Evolutionary conservation across 2,888 invertebrate species (phyloP).

Genomic region (Ariolimax columbianus): DNA sequence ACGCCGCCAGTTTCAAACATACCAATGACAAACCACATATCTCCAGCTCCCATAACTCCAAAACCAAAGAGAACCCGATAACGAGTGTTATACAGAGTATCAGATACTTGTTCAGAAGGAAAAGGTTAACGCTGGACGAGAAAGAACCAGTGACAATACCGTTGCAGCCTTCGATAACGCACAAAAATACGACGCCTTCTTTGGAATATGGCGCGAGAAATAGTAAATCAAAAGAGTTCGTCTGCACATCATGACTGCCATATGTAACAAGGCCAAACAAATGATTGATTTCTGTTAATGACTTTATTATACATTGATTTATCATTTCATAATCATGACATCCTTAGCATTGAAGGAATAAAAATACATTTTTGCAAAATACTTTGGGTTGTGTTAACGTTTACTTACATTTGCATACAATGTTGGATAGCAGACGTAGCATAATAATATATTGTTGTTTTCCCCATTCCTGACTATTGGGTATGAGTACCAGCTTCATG

Average conservation of each 20-base stretch:
- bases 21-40: neutral
- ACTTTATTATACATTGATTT: neutral
- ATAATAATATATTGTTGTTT: no score
- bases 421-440: no score
- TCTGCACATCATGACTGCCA: neutral
- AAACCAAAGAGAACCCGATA: neutral
- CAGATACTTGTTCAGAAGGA: neutral
- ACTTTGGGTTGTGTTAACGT: neutral
- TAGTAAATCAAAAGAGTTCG: neutral
- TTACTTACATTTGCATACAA: no score
- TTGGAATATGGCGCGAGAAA: neutral
- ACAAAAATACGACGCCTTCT: neutral
- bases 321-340: neutral
- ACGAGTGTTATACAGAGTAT: neutral
- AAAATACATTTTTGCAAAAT: neutral
- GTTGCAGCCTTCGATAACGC: neutral
- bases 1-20: neutral
- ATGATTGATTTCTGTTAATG: neutral
- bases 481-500: no score
- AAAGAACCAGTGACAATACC: conserved; percentile 19
- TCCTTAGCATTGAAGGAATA: neutral
- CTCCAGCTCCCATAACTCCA: neutral
- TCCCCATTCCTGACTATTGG: no score
- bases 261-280: no score
- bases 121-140: neutral